Evolutionary conservation across 2,888 invertebrate genomes (phyloP), one percentile per base, ranked within the genome.

Genomic region (Lithophane socia): DNA sequence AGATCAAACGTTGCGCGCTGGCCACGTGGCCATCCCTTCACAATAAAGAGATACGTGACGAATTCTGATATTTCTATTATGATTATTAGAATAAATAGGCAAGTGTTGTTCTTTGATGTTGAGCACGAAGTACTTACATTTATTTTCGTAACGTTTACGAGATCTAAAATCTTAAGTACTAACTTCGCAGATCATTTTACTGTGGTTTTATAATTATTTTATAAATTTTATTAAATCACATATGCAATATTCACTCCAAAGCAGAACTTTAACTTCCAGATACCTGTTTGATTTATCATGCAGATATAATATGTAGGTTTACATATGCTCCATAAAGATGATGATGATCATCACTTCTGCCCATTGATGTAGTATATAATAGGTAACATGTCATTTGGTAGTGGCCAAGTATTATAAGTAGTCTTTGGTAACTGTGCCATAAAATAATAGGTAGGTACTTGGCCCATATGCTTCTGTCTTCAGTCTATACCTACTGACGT

Each of bases 1-100:
- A 92, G 93, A 95, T 95, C 95, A 95, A 94, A 94, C 92, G 92
- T 77, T 86, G 81, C 72, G 82, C 76, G 83, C 79, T 80, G 68
- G 68, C 66, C 94, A 94, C 95, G 95, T 95, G 95, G 66, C 91
- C 80, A 82, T 88, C 87, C 90, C 89, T 89, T 86, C 83, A 70
- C 82, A 77, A 83, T 80, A 77, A 71, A 86, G 86, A 86, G 88
- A 89, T 91, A 91, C 91, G 92, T 92, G 93, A 92, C 90, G 85
- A 83, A 85, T 87, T 86, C 77, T 75, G 82, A 88, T 87, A 84
- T 82, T 79, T 85, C 42, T 73, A 44, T 58, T 69, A 65, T 64
- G 52, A 84, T 82, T 86, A 83, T 88, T 86, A 61, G 44, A 68
- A 71, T 76, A 79, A 79, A 58, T 65, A 69, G 37, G 54, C 49